Evolutionary conservation across 2,797 vertebrate genomes (phyloP).

Genomic region (Cynopterus sphinx): DNA sequence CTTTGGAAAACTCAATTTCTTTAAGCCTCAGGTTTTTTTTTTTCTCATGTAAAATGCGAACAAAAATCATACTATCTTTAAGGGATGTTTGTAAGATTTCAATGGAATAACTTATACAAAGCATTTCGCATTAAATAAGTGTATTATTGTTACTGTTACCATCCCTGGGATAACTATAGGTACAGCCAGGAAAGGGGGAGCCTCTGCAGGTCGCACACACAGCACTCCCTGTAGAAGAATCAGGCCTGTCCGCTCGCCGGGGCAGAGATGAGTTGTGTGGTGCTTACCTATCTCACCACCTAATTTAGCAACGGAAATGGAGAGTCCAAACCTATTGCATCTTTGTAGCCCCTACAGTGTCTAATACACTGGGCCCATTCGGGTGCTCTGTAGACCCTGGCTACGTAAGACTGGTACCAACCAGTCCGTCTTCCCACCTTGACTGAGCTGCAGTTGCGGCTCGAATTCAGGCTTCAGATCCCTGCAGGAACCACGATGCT

Average conservation of each 20-base stretch:
- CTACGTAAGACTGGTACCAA: rapidly evolving
- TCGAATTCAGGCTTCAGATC: not conserved
- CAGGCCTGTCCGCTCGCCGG: not conserved
- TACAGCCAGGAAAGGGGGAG: not conserved
- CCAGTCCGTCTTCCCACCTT: not conserved
- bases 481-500: not conserved
- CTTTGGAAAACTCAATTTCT: not conserved
- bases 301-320: not conserved
- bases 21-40: not conserved
- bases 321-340: not conserved
- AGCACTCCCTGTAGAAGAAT: not conserved
- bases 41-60: not conserved
- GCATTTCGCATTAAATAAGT: not conserved
- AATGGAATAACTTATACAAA: not conserved
- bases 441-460: not conserved
- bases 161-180: not conserved
- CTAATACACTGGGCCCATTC: not conserved
- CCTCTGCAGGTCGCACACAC: not conserved
- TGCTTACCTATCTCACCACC: not conserved
- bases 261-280: not conserved
- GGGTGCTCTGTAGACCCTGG: not conserved
- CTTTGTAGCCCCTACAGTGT: not conserved
- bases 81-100: not conserved
- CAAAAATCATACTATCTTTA: not conserved
- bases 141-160: not conserved